Percentiles rank a stretch among this genome's conserved stretches.
phyloP scores from a whole-genome alignment of 2,113 vertebrate species.

The Blennius ocellaris region DNA sequence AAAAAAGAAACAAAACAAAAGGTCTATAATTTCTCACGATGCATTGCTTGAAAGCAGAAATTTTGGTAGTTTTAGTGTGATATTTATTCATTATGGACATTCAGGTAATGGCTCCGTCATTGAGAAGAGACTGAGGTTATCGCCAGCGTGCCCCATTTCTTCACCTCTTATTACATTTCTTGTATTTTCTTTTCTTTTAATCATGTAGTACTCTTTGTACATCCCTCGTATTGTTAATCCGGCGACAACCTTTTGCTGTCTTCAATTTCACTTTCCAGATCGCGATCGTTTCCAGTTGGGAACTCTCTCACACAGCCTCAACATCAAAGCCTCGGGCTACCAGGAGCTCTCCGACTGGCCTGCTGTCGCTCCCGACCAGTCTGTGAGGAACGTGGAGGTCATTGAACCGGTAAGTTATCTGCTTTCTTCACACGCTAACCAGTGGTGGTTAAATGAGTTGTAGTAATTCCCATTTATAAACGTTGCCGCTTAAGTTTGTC shows the following conservation, averaged over 20 bases:
- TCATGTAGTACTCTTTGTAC: background rate
- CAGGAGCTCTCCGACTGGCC: conserved; percentile 97
- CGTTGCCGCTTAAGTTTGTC: too few species aligned
- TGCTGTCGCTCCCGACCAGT: conserved; percentile 90
- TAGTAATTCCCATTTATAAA: too few species aligned
- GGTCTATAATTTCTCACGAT: too few species aligned
- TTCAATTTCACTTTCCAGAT: conserved; percentile 82
- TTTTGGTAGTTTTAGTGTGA: too few species aligned
- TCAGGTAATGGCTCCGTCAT: conserved; percentile 82
- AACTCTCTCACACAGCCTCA: conserved; percentile 94
- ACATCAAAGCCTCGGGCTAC: conserved; percentile 90
- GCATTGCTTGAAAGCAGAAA: too few species aligned
- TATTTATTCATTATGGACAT: conserved; percentile 82
- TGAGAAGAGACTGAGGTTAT: conserved; percentile 79
- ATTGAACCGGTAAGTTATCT: conserved; percentile 84
- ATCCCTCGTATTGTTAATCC: background rate
- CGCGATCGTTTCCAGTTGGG: conserved; percentile 96
- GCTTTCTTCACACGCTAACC: background rate
- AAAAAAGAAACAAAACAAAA: too few species aligned
- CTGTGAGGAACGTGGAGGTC: conserved; percentile 93
- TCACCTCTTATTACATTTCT: background rate
- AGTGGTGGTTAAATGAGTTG: too few species aligned
- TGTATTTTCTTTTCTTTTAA: background rate
- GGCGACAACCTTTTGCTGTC: background rate
- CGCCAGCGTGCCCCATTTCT: conserved; percentile 15